phyloP scores from a whole-genome alignment of 2,888 invertebrate genomes.

The Coleophora flavipennella region DNA sequence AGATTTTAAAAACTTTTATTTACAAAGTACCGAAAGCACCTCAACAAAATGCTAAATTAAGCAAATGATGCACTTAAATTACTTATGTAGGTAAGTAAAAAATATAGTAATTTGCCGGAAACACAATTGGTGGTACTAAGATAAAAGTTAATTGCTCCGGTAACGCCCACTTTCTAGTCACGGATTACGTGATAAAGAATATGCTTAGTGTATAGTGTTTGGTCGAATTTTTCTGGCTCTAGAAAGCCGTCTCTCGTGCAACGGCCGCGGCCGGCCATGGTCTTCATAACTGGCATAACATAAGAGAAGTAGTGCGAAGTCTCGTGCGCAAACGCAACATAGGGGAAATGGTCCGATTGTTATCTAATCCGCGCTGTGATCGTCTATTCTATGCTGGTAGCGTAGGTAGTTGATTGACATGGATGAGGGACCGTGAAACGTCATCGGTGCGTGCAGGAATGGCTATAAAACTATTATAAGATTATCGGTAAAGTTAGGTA shows the following conservation, averaged over 20 bases:
- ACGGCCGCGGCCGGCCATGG: slow-evolving; percentile 15
- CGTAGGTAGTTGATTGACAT: slow-evolving; percentile 29
- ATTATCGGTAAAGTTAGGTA: no score
- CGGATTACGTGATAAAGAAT: slow-evolving; percentile 52
- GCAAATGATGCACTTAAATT: no score
- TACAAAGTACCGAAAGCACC: no score
- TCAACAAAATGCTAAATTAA: no score
- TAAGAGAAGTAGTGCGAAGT: slow-evolving; percentile 41
- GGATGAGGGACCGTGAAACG: slow-evolving; percentile 24
- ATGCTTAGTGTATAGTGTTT: slow-evolving; percentile 35
- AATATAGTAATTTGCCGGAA: not conserved
- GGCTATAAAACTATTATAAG: no score
- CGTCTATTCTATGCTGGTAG: no score
- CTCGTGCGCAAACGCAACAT: slow-evolving; percentile 34
- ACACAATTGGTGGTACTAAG: slow-evolving; percentile 1
- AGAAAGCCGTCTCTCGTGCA: slow-evolving; percentile 39
- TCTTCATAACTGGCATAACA: slow-evolving; percentile 35
- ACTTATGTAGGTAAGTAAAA: no score
- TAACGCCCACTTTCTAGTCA: slow-evolving; percentile 49
- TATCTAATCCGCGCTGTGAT: slow-evolving; percentile 38
- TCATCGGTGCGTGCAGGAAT: not conserved
- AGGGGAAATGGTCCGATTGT: slow-evolving; percentile 31
- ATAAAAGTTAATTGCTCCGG: slow-evolving; percentile 15
- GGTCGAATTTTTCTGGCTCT: slow-evolving; percentile 38
- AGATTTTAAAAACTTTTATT: no score